Evolutionary conservation across 2,797 vertebrate genomes (phyloP), one percentile per base, ranked within the genome.

Genomic region (Paguma larvata): DNA sequence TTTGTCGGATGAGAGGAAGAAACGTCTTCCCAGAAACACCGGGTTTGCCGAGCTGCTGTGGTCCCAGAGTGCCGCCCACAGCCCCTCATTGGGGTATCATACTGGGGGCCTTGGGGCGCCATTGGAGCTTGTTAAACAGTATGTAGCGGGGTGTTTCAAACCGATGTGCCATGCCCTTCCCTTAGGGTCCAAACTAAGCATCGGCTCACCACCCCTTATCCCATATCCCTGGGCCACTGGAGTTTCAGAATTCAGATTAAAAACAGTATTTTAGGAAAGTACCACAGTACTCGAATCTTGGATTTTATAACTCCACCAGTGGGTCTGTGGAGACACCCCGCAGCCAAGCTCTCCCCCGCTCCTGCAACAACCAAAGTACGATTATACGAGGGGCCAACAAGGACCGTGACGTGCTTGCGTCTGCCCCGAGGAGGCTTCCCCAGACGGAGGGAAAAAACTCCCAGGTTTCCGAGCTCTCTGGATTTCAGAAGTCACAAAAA

Each of bases 331-430:
- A 48, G 32, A 10, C 67, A 2, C 46, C 59, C 34, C 18, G 3
- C 5, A 2, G 13, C 0, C 30, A 2, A 3, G 78, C 53, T 6
- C 18, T 3, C 23, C 32, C 3, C 0, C 1, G 10, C 27, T 38
- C 84, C 89, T 72, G 62, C 38, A 30, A 13, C 19, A 0, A 7
- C 27, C 2, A 6, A 0, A 0, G 0, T 12, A 8, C 5, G 2
- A 70, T 5, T 5, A 41, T 12, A 0, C 63, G 5, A 14, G 16
- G 0, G 3, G 46, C 4, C 65, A 14, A 3, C 7, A 2, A 16
- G 72, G 89, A 15, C 25, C 6, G 1, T 0, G 5, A 46, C 5
- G 21, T 27, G n/a, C 44, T 3, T 10, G 1, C 6, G 3, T 63
- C 30, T 6, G 2, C 67, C 44, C 46, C 10, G 21, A 1, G 6